These are phyloP conservation scores for Perizoma flavofasciatum DNA, from an alignment of 2,888 invertebrate genomes.

Conservation along the genomic window DNA sequence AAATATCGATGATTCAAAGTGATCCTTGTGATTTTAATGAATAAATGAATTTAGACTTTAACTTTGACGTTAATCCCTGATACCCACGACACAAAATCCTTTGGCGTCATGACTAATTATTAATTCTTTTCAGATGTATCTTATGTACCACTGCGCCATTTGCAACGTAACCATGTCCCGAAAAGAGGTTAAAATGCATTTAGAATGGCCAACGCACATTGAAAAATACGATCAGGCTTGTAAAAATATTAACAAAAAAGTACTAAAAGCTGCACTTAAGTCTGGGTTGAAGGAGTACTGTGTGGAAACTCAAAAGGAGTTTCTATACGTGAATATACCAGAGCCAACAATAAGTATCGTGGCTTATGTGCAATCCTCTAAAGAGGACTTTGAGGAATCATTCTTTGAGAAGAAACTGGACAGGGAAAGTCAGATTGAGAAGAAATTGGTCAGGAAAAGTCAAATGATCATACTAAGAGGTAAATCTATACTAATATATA, in stretches of 20 bases:
- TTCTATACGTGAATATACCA: neutral
- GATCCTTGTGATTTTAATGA: no score
- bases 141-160: slow-evolving; percentile 49
- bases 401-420: slow-evolving; percentile 4
- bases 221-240: slow-evolving; percentile 3
- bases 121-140: slow-evolving; percentile 42
- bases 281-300: slow-evolving; percentile 10
- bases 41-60: no score
- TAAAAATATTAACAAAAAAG: slow-evolving; percentile 24
- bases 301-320: slow-evolving; percentile 19
- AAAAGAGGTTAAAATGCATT: slow-evolving; percentile 22
- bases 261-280: slow-evolving; percentile 15
- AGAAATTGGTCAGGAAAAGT: slow-evolving; percentile 6
- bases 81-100: no score
- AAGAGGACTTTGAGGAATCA: slow-evolving; percentile 4
- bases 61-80: no score
- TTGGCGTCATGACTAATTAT: no score
- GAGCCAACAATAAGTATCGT: slow-evolving; percentile 6
- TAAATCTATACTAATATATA: slow-evolving; percentile 4
- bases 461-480: slow-evolving; percentile 18
- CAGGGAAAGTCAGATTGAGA: slow-evolving; percentile 10
- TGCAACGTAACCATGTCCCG: slow-evolving; percentile 48
- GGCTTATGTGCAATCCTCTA: slow-evolving; percentile 6
- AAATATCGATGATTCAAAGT: no score
- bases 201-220: slow-evolving; percentile 23